These are phyloP conservation scores for Acrobasis consociella DNA, from an alignment of 2,888 invertebrate species.

Conservation along the genomic window DNA sequence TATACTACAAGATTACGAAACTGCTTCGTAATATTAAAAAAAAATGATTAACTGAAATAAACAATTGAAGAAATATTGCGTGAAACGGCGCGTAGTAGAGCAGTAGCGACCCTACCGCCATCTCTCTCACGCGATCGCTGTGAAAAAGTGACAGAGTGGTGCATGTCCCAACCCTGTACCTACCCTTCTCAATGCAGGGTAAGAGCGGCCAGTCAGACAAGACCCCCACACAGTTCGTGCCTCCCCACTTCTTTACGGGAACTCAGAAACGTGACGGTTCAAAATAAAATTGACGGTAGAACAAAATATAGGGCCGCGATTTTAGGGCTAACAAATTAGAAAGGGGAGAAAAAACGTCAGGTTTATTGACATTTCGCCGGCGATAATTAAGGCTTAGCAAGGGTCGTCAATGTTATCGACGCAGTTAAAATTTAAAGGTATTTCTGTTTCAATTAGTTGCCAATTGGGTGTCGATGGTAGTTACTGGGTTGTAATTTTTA, in stretches of 20 bases:
- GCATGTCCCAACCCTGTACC: slow-evolving; percentile 64
- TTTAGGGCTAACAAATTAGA: slow-evolving; percentile 79
- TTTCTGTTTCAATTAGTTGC: slow-evolving; percentile 63
- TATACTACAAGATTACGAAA: too few relatives aligned
- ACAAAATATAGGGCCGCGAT: slow-evolving; percentile 60
- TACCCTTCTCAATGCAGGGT: slow-evolving; percentile 72
- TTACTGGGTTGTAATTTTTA: slow-evolving; percentile 42
- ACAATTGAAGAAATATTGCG: slow-evolving; percentile 28
- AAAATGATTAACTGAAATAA: neutral
- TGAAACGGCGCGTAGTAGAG: slow-evolving; percentile 51
- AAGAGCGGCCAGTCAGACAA: slow-evolving; percentile 47
- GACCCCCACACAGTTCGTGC: slow-evolving; percentile 37
- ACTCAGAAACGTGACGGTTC: slow-evolving; percentile 33
- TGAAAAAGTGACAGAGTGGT: slow-evolving; percentile 56
- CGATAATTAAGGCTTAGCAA: slow-evolving; percentile 76
- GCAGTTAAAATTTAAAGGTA: slow-evolving; percentile 68
- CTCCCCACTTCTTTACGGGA: neutral
- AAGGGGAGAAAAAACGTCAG: slow-evolving; percentile 74
- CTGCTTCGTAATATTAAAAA: neutral
- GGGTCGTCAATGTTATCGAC: slow-evolving; percentile 62
- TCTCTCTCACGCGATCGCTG: slow-evolving; percentile 51
- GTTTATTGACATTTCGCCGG: slow-evolving; percentile 78
- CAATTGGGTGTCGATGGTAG: slow-evolving; percentile 48
- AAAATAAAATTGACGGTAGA: slow-evolving; percentile 39
- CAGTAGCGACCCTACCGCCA: slow-evolving; percentile 45